Evolutionary conservation across 23 tunicate genomes (phyloP), one percentile per base, ranked within the genome.

Genomic region (Trididemnum nubilum): DNA sequence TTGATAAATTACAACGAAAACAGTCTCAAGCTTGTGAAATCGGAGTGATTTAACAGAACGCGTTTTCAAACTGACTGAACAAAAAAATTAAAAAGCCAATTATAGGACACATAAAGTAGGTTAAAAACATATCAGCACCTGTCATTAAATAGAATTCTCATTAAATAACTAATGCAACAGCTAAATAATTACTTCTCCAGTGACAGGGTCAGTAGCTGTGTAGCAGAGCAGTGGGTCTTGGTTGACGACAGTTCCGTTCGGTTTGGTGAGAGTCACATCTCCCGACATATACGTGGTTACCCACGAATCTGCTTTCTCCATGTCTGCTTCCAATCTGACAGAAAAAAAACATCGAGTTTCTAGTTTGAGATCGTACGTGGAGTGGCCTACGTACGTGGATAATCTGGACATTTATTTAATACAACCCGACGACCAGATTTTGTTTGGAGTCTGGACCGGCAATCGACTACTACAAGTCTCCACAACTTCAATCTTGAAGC

Each of bases 161-260:
- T n/a, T n/a, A n/a, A n/a, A n/a, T n/a, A n/a, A n/a, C n/a, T n/a
- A n/a, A n/a, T n/a, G n/a, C n/a, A n/a, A n/a, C n/a, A n/a, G n/a
- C n/a, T n/a, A n/a, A n/a, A n/a, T n/a, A n/a, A n/a, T n/a, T n/a
- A 92, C 97, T 85, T 93, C 98, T 69, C 86, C 81, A 30, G 98
- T 83, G 2, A 93, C 87, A 35, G 98, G 98, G 57, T 93, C 98
- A 29, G 92, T 93, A 22, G 98, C 98, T 7, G 79, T 63, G 65
- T 93, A 93, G 58, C 93, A 87, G 24, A 93, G 33, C 59, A 91
- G 76, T 5, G 86, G 84, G 19, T 81, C 83, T 12, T 67, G 76
- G 7, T 54, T 2, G 1, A 64, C 64, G 33, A 44, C 81, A 0
- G 50, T 29, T 2, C 90, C 90, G 40, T 77, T 63, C 1, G 84